These are phyloP conservation scores for Micronycteris hirsuta DNA, from an alignment of 2,113 vertebrate species.

Conservation along the genomic window DNA sequence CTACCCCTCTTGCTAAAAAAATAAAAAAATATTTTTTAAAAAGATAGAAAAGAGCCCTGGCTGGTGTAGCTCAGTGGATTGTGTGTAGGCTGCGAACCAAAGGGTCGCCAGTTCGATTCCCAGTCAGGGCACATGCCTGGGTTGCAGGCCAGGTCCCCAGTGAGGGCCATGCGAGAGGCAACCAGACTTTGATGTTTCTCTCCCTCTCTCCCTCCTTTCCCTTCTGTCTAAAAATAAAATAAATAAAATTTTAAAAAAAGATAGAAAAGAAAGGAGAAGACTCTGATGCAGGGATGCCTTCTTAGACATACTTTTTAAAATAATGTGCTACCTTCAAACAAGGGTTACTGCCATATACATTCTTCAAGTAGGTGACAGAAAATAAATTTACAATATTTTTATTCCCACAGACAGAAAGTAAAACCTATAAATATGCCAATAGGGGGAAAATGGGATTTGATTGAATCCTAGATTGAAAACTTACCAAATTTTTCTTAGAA, in stretches of 20 bases:
- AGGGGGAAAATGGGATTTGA: background rate
- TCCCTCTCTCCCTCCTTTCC: no score
- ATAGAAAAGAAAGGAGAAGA: background rate
- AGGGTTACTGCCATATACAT: background rate
- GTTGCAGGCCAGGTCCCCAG: no score
- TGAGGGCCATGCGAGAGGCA: no score
- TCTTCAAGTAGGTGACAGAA: background rate
- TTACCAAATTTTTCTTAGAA: background rate
- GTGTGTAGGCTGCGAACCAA: no score
- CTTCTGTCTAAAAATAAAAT: no score
- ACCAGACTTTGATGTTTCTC: no score
- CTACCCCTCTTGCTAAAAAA: no score
- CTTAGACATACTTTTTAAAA: background rate
- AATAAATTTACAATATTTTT: background rate
- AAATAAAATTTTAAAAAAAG: no score
- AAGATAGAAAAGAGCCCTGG: background rate
- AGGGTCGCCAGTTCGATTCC: no score
- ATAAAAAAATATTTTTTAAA: no score
- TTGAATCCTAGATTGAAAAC: background rate
- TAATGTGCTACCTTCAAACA: conserved; percentile 19
- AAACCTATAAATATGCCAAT: conserved; percentile 17
- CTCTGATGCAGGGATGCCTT: background rate
- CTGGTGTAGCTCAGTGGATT: no score
- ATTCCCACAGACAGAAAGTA: background rate
- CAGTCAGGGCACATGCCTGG: no score